Evolutionary conservation across 2,113 vertebrate species (phyloP).

Genomic region (Gavialis gangeticus): DNA sequence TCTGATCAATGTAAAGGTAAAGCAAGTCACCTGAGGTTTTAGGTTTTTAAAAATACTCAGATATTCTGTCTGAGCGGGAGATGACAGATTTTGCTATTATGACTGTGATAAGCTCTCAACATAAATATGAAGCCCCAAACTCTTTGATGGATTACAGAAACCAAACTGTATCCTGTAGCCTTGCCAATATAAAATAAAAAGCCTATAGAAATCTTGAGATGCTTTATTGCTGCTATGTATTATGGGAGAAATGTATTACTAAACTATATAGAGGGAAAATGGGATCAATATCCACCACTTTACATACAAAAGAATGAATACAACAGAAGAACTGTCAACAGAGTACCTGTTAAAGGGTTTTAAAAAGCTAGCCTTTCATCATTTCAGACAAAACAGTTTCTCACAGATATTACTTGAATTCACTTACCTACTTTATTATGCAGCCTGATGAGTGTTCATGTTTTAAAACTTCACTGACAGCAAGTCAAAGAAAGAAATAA

Average conservation of each 20-base stretch:
- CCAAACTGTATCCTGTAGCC: neutral
- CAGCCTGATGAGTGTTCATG: neutral
- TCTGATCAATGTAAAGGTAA: neutral
- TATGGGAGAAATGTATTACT: neutral
- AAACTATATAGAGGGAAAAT: neutral
- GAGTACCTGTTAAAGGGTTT: slow-evolving; percentile 26
- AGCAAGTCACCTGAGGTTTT: neutral
- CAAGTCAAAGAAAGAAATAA: neutral
- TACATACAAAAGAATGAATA: neutral
- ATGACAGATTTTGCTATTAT: neutral
- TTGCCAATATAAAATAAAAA: neutral
- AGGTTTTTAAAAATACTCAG: neutral
- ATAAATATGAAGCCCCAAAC: neutral
- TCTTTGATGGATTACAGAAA: neutral
- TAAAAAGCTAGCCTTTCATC: slow-evolving; percentile 27
- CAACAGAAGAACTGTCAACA: neutral
- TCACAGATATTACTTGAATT: slow-evolving; percentile 14
- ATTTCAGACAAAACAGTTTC: neutral
- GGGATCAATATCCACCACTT: neutral
- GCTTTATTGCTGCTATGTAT: neutral
- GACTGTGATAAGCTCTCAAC: neutral
- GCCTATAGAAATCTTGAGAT: neutral
- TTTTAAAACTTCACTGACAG: slow-evolving; percentile 40
- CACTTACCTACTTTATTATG: slow-evolving; percentile 2
- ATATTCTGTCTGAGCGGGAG: neutral